A percentile compares a stretch with the other conserved stretches of the same genome.
These are phyloP conservation scores for Deilephila elpenor DNA, from an alignment of 2,888 invertebrate species.

Conservation along the genomic window DNA sequence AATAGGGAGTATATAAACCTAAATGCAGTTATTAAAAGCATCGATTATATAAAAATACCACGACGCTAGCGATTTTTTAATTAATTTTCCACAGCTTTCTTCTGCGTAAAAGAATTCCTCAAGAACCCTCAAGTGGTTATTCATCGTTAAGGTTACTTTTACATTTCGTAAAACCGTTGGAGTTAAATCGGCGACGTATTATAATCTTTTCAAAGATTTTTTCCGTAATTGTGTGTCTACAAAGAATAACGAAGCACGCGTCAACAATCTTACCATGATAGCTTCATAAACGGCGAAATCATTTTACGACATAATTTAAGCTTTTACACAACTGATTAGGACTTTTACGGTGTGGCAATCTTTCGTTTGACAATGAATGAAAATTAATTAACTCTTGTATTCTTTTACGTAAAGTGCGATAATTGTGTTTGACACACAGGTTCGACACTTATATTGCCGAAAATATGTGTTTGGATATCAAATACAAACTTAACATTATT, in stretches of 20 bases:
- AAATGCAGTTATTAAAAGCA: not conserved
- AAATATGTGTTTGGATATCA: too few species aligned
- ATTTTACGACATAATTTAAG: not conserved
- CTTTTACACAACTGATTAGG: not conserved
- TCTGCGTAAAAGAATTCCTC: not conserved
- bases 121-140: not conserved
- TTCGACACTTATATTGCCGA: too few species aligned
- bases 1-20: not conserved
- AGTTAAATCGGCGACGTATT: not conserved
- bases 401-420: not conserved
- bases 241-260: slow-evolving; percentile 9
- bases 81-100: not conserved
- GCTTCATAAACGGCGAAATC: slow-evolving; percentile 10
- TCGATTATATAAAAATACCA: too few species aligned
- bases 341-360: not conserved
- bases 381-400: not conserved
- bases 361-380: not conserved
- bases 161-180: not conserved
- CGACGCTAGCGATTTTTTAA: not conserved
- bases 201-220: not conserved
- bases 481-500: not conserved
- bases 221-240: not conserved
- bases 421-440: too few species aligned
- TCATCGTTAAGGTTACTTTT: not conserved
- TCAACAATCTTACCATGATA: slow-evolving; percentile 8